Percentiles rank a stretch among this genome's conserved stretches.
These are phyloP conservation scores for Galagoides demidoff DNA, from an alignment of 2,797 vertebrate species.

Conservation along the genomic window DNA sequence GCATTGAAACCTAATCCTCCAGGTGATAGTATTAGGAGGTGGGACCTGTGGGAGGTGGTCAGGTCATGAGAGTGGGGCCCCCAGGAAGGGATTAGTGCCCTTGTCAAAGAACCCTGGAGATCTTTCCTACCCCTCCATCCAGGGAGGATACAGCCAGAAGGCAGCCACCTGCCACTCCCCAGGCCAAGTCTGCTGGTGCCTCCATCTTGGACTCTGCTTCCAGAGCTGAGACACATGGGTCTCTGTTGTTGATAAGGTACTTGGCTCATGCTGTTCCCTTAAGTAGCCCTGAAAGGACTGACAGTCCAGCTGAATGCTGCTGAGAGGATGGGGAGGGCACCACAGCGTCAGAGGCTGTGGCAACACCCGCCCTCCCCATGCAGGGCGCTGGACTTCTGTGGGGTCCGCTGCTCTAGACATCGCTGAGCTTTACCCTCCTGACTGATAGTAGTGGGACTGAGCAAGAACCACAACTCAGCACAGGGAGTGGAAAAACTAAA, in stretches of 20 bases:
- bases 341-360: not conserved
- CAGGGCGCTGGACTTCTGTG: no score
- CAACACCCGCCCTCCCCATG: fast-evolving
- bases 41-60: not conserved
- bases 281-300: not conserved
- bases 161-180: not conserved
- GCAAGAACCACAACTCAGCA: not conserved
- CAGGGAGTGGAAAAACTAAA: not conserved
- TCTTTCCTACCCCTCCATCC: no score
- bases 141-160: not conserved
- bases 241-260: not conserved
- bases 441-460: not conserved
- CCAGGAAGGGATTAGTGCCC: not conserved
- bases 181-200: not conserved
- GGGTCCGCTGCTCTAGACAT: fast-evolving
- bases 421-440: not conserved
- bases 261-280: not conserved
- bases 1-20: not conserved
- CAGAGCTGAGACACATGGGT: not conserved
- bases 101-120: not conserved
- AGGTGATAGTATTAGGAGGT: not conserved
- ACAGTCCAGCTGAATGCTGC: no score
- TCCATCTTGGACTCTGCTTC: not conserved
- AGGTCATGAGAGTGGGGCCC: not conserved
- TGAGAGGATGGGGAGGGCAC: no score